Evolutionary conservation across 2,888 invertebrate genomes (phyloP), one percentile per base, ranked within the genome.

Genomic region (Agriotes lineatus): DNA sequence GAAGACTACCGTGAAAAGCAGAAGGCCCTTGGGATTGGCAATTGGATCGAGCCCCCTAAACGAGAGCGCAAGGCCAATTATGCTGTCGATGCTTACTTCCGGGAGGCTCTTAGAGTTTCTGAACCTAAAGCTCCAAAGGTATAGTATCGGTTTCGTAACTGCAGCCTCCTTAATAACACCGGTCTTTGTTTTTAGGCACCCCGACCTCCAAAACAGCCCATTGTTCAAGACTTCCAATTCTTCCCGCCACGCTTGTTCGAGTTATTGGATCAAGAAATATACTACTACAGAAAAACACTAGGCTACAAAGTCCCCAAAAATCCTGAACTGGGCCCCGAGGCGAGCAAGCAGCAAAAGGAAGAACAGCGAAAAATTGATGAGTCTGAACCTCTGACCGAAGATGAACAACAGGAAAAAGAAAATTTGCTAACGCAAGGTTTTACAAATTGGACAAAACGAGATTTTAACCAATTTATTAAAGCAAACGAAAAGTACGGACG

Each of bases 41-140:
- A 91, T 80, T 99, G 99, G 99, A 99, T 99, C 79, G 99, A 99
- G 82, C 99, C 99, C 0, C 99, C 99, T 0, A 99, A 99, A 84
- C 90, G 99, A 75, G 99, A 99, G 84, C 90, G 99, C 67, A 99
- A 99, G 85, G 99, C 99, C 0, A 99, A 99, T 85, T 99, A 99
- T 83, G 98, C 99, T 0, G 98, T 99, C 1, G 98, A 99, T 82
- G 97, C 97, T 0, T 99, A 99, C 85, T 99, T 99, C 87, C 88
- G 97, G 33, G 98, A 99, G 85, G 98, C 98, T 1, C 86, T 98
- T 1, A 88, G 98, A 58, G 97, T 97, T 2, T 96, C 96, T 0
- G 98, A 98, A 85, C 97, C 98, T 0, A 98, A 98, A 86, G 96
- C 97, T 59, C 98, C 97, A 0, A 98, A 98, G 87, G 91, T 92